Evolutionary conservation across 2,797 vertebrate genomes (phyloP).

Genomic region (Typhlichthys eigenmanni): DNA sequence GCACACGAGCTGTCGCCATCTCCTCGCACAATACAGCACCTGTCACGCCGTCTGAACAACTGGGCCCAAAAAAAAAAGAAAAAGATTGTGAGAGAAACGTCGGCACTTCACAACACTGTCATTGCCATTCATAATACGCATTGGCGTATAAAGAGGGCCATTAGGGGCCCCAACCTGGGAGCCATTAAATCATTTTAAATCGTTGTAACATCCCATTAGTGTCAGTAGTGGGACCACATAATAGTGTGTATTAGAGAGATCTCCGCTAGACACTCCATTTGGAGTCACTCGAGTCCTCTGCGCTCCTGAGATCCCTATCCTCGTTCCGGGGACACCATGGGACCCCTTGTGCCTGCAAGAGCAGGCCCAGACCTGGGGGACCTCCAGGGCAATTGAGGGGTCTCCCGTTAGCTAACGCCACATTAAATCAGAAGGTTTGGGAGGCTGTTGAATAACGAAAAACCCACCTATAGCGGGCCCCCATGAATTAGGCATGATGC

Average conservation of each 20-base stretch:
- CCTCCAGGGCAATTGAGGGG: slow-evolving; percentile 43
- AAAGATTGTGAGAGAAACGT: slow-evolving; percentile 81
- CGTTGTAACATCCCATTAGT: slow-evolving; percentile 99
- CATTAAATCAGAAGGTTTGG: slow-evolving; percentile 57
- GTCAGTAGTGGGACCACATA: slow-evolving; percentile 97
- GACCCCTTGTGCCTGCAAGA: slow-evolving; percentile 53
- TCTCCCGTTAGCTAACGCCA: slow-evolving; percentile 37
- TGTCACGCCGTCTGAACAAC: slow-evolving; percentile 78
- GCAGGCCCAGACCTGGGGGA: slow-evolving; percentile 41
- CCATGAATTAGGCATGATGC: slow-evolving; percentile 77
- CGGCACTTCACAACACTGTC: slow-evolving; percentile 98
- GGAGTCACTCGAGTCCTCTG: slow-evolving; percentile 87
- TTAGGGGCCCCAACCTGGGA: slow-evolving; percentile 99
- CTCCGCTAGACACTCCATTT: slow-evolving; percentile 94
- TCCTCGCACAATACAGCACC: slow-evolving; percentile 60
- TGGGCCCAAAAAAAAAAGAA: slow-evolving; percentile 7
- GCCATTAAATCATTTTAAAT: slow-evolving; percentile 99
- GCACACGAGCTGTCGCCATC: slow-evolving; percentile 46
- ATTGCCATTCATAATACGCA: slow-evolving; percentile 99
- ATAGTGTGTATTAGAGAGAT: slow-evolving; percentile 98
- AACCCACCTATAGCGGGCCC: slow-evolving; percentile 29
- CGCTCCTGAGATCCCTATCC: slow-evolving; percentile 58
- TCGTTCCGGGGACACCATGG: slow-evolving; percentile 51
- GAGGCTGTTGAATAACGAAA: slow-evolving; percentile 67
- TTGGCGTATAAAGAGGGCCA: slow-evolving; percentile 99